A percentile compares a stretch with the other conserved stretches of the same genome.
These are phyloP conservation scores for Plemyria rubiginata DNA, from an alignment of 2,888 invertebrate genomes.

Conservation along the genomic window DNA sequence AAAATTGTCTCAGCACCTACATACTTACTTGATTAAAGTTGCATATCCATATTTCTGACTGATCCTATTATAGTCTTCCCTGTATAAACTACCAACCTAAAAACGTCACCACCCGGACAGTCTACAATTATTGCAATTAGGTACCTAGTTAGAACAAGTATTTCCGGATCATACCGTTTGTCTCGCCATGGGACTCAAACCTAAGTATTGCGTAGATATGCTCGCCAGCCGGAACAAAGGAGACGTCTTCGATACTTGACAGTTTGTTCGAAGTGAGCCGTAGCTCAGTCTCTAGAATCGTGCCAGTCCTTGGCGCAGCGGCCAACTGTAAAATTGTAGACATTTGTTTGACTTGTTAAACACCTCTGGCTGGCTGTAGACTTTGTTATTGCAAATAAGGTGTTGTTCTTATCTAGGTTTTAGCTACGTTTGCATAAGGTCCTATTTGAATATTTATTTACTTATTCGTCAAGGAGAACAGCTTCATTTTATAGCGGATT, in stretches of 20 bases:
- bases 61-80: too few relatives aligned
- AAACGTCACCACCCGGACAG: too few relatives aligned
- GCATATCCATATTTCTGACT: too few relatives aligned
- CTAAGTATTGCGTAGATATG: not conserved
- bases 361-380: slow-evolving; percentile 13
- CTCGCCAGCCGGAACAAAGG: not conserved
- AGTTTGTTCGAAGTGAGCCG: slow-evolving; percentile 8
- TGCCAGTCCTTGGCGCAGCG: slow-evolving; percentile 31
- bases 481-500: too few relatives aligned
- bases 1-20: too few relatives aligned
- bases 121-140: too few relatives aligned
- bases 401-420: not conserved
- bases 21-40: too few relatives aligned
- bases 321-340: slow-evolving; percentile 45
- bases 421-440: not conserved
- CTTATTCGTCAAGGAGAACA: too few relatives aligned
- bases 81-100: too few relatives aligned
- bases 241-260: not conserved
- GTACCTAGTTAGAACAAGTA: too few relatives aligned
- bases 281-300: slow-evolving; percentile 18
- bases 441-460: too few relatives aligned
- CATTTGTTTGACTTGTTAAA: slow-evolving; percentile 39
- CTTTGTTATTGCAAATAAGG: not conserved
- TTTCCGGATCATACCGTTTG: not conserved
- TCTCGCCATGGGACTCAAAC: not conserved